Evolutionary conservation across 2,797 vertebrate species (phyloP).

Genomic region (Coendou prehensilis): DNA sequence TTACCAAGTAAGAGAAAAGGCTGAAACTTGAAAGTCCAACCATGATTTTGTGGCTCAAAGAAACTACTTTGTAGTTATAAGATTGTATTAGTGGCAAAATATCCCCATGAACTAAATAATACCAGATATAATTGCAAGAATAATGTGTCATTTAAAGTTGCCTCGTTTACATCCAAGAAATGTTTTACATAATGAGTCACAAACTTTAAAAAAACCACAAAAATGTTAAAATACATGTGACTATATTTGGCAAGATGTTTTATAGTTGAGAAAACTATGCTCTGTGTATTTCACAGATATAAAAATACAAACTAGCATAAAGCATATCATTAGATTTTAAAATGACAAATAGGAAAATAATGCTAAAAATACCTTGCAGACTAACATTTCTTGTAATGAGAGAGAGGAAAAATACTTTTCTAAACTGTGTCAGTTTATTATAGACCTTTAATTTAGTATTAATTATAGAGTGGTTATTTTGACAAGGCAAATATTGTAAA

Average conservation of each 20-base stretch:
- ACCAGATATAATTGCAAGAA: conserved; percentile 37
- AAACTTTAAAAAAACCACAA: conserved; percentile 36
- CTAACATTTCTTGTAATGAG: not conserved
- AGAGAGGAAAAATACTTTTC: not conserved
- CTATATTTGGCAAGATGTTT: conserved; percentile 61
- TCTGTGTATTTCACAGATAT: conserved; percentile 35
- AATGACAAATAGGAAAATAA: conserved; percentile 33
- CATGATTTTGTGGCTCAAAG: not conserved
- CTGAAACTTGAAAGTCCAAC: not conserved
- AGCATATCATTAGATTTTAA: conserved; percentile 26
- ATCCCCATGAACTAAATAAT: not conserved
- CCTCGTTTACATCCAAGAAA: conserved; percentile 36
- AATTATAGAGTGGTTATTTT: conserved; percentile 3
- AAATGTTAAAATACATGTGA: conserved; percentile 44
- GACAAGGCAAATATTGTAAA: not conserved
- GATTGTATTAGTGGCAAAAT: not conserved
- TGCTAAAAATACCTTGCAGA: not conserved
- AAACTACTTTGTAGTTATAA: not conserved
- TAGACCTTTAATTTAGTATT: not conserved
- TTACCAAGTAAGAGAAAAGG: not conserved
- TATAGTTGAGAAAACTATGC: conserved; percentile 36
- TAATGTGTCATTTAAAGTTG: conserved; percentile 51
- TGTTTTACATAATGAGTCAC: conserved; percentile 60
- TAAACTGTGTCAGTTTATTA: not conserved
- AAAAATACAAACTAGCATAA: conserved; percentile 37